Base-by-base conservation (phyloP, 2,888 invertebrate genomes). In the Malthinus seriepunctatus region DNA sequence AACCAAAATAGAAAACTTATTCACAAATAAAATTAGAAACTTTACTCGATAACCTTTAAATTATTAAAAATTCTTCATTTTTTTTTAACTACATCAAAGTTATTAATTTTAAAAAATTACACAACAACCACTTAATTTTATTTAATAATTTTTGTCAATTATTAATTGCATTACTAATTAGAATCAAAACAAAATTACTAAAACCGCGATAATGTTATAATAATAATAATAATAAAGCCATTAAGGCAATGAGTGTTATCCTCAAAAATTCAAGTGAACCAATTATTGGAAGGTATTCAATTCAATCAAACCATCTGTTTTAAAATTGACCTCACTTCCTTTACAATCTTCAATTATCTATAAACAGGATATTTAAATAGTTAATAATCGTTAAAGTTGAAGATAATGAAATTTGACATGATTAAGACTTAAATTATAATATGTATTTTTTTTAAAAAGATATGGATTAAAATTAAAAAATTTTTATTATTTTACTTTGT, bases 11-110 rank as follows among this genome's bases (percentile, higher is more conserved):
- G 12, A 38, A 51, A 38, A 50, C 34, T 55, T 53, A 59, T 59
- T 53, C 53, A 53, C 31, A 55, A 54, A 55, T 51, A 49, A 49
- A 59, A 59, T 59, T 59, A 59, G 49, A 59, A 55, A 55, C 45
- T 53, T 42, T 10, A 9, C 15, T 38, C 33, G 46, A 38, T 56
- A 51, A 56, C 51, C 51, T 44, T 55, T 35, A 3, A 23, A 23
- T 23, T 23, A 3, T 3, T 23, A 3, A 23, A 23, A 23, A 23
- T 5, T 51, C 34, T 50, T 51, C 33, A 48, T 48, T 46, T n/a
- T n/a, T 45, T 42, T 12, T 32, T 42, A 15, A 15, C 15, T 42
- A 15, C 39, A 15, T 15, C 10, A 42, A 14, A 42, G 23, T 23
- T 42, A 42, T 42, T 42, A 42, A 42, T 42, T 42, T 15, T 23